Base-by-base conservation (phyloP, 1,140 invertebrate genomes). In the Trichonephila clavipes region DNA sequence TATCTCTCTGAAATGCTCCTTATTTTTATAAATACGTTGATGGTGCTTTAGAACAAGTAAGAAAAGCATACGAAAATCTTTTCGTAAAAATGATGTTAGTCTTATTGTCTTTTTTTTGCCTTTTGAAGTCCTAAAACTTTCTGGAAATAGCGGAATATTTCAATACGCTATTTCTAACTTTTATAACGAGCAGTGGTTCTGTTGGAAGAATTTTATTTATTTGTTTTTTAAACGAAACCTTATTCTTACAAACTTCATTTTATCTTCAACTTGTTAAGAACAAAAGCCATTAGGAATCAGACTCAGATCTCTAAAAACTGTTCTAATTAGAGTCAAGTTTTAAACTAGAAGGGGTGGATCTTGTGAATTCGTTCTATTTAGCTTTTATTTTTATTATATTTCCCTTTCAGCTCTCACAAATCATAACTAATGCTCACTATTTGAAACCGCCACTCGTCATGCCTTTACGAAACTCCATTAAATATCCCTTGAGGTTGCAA, bases 261-360 rank as follows among this genome's bases (percentile, higher is more conserved):
- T 69, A 24, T 24, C 21, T 69, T 24, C 66, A 69, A 69, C 66
- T 69, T 69, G 62, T 24, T 69, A 24, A 69, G 66, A 69, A 69
- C 66, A 69, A 69, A 69, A 24, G 66, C 66, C 66, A 69, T 69
- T 69, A 24, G 66, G 66, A 69, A 69, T 69, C 21, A 69, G 66
- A 24, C 21, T 21, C 19, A 14, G 61, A 62, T 62, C 19, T 69
- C 66, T 69, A 69, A 69, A 69, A 69, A 69, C 66, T 69, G 66
- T 24, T 24, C 66, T 69, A 69, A 69, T 69, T 69, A 69, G 66
- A 69, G 21, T 24, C 21, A n/a, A 69, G 6, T 28, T 69, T 69
- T 69, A 69, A 69, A 10, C 66, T 69, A 6, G 21, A 69, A 69
- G 7, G 66, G n/a, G 10, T 69, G n/a, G 66, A 62, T 62, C 61